phyloP scores from a whole-genome alignment of 2,797 vertebrate genomes.

The Lithobates sylvaticus region DNA sequence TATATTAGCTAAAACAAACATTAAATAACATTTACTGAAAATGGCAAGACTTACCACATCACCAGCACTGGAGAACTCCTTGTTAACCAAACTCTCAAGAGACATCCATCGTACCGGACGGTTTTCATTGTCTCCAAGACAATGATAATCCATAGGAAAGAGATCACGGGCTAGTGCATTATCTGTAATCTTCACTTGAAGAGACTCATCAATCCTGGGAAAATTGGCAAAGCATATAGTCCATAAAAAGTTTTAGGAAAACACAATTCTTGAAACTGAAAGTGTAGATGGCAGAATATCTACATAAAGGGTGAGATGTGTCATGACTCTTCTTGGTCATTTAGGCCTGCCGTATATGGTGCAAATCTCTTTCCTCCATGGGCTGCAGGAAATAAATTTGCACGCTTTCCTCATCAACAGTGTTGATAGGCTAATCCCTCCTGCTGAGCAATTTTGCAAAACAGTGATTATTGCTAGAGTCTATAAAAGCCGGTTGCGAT shows the following conservation, averaged over 20 bases:
- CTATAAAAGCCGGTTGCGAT: too few relatives aligned
- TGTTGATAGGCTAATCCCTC: too few relatives aligned
- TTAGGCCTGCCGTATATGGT: too few relatives aligned
- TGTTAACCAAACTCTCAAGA: conserved; percentile 95
- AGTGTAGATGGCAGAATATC: neutral
- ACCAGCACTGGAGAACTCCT: conserved; percentile 97
- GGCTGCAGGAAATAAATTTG: too few relatives aligned
- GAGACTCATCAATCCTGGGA: conserved; percentile 93
- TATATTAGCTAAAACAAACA: neutral
- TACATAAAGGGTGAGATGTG: neutral
- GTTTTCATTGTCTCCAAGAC: conserved; percentile 98
- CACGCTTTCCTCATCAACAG: too few relatives aligned
- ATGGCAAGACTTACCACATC: conserved; percentile 89
- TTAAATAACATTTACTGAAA: too few relatives aligned
- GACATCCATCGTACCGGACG: conserved; percentile 98
- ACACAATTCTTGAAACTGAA: neutral
- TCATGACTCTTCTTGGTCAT: neutral
- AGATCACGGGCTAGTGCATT: conserved; percentile 95
- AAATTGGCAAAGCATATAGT: neutral
- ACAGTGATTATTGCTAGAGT: too few relatives aligned
- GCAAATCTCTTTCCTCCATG: too few relatives aligned
- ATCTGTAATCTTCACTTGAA: conserved; percentile 99
- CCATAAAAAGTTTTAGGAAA: neutral
- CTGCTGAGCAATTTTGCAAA: too few relatives aligned
- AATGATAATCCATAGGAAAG: conserved; percentile 99